Base-by-base conservation (phyloP, 2,888 invertebrate species). In the Rhyacophila evoluta region DNA sequence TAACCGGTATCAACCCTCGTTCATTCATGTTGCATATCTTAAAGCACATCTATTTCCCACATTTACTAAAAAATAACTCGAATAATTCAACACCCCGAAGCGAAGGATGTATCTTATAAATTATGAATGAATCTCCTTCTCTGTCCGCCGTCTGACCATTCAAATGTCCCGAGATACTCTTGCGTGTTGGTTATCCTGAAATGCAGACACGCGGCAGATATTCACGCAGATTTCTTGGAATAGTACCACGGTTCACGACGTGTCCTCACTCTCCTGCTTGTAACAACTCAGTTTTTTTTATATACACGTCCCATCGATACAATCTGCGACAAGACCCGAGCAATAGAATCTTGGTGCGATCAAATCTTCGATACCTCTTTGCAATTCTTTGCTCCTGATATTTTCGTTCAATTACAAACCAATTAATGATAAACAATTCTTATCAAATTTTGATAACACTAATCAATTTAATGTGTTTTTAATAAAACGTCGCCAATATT, bases 41-140 rank as follows among this genome's bases (percentile, higher is more conserved):
- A 33, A 4, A 33, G 4, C 29, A 4, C 6, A 1, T 25, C 19
- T 55, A 55, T 10, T 19, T 19, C 19, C 55, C 11, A 8, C 25
- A 15, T 6, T 19, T 4, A 12, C 15, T 41, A 55, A 19, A 15
- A 19, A 27, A 71, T 12, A 71, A 36, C 71, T 71, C 71, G 71
- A 36, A 33, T 37, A 36, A 19, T 19, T 69, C 28, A 55, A 55
- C 19, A 55, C 6, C 55, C 19, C 55, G 55, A 55, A 19, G 55
- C 55, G 10, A 10, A 15, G 19, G 55, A 29, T 12, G 36, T 68
- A 15, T 8, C 71, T 86, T 85, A 88, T 89, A 87, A 87, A 89
- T 88, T 88, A 88, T 89, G 89, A 89, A 89, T 89, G 89, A 88
- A 89, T 88, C 86, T 85, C 85, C 85, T 86, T 86, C 86, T 87